Percentiles rank a stretch among this genome's conserved stretches.
Conservation (phyloP, 2,888 invertebrate species). For the Andricus curvator region DNA sequence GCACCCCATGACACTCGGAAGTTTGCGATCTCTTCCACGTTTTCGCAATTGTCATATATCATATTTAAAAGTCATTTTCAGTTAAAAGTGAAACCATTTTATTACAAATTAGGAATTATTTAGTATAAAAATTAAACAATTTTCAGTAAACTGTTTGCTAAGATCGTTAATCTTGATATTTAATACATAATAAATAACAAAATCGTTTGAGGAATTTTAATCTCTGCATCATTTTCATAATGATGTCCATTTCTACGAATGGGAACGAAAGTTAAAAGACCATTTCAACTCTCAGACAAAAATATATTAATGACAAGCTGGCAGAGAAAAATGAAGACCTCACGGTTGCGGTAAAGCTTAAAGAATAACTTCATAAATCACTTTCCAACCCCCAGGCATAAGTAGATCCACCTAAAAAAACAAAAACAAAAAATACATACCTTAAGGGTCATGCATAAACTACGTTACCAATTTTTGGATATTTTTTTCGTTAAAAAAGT, state of each 20-base stretch:
- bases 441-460: no score
- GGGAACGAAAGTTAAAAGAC: conserved; percentile 1
- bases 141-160: background rate
- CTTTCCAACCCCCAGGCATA: background rate
- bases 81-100: background rate
- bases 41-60: background rate
- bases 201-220: background rate
- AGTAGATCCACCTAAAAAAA: background rate
- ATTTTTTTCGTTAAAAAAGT: no score
- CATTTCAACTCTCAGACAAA: conserved; percentile 3
- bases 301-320: background rate
- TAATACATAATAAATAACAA: background rate
- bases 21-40: conserved; percentile 49
- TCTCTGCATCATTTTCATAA: background rate
- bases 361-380: conserved; percentile 22
- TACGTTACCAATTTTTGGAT: no score
- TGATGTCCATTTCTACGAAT: background rate
- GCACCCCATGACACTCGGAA: conserved; percentile 48
- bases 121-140: background rate
- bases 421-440: no score
- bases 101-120: background rate
- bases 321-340: conserved; percentile 39
- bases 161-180: no score
- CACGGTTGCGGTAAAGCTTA: conserved; percentile 1
- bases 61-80: background rate